phyloP scores from a whole-genome alignment of 2,888 invertebrate genomes.

The Latrodectus hesperus region DNA sequence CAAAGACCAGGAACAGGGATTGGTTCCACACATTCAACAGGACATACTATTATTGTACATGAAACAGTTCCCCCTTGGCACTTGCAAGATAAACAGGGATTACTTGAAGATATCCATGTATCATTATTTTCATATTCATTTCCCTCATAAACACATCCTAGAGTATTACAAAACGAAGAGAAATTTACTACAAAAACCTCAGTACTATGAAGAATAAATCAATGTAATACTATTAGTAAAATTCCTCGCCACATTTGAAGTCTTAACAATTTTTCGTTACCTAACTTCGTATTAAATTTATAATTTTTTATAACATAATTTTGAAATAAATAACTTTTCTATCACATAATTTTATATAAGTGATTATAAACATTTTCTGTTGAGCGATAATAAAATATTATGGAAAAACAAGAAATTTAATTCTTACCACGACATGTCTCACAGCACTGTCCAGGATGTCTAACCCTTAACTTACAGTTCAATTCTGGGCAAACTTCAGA shows the following conservation, averaged over 20 bases:
- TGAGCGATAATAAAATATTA: too few relatives aligned
- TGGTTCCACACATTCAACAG: slow-evolving; percentile 61
- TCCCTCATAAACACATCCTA: slow-evolving; percentile 68
- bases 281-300: too few relatives aligned
- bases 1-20: slow-evolving; percentile 58
- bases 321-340: too few relatives aligned
- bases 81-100: slow-evolving; percentile 62
- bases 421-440: slow-evolving; percentile 63
- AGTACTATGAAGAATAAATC: too few relatives aligned
- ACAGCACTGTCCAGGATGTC: slow-evolving; percentile 60
- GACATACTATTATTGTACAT: slow-evolving; percentile 55
- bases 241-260: too few relatives aligned
- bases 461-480: slow-evolving; percentile 37
- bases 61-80: slow-evolving; percentile 64
- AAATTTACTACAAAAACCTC: too few relatives aligned
- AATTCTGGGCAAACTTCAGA: slow-evolving; percentile 61
- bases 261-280: too few relatives aligned
- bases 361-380: too few relatives aligned
- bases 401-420: not conserved
- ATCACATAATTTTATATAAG: too few relatives aligned
- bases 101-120: slow-evolving; percentile 47
- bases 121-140: slow-evolving; percentile 57
- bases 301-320: too few relatives aligned
- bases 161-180: not conserved
- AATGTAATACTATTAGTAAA: too few relatives aligned